Evolutionary conservation across 2,113 vertebrate species (phyloP).

Genomic region (Microcebus griseorufus): DNA sequence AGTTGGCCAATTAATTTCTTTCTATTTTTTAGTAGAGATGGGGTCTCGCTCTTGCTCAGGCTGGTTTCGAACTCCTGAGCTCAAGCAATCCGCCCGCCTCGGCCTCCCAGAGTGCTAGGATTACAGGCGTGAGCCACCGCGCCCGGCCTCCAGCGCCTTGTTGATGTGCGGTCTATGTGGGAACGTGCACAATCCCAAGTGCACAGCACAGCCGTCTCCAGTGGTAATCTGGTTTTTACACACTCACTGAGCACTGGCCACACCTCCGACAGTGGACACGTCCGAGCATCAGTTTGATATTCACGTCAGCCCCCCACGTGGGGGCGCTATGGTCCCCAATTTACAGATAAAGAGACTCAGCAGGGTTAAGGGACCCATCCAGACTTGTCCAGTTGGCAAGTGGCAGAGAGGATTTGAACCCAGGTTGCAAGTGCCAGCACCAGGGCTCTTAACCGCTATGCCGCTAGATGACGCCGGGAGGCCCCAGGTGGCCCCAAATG

Average conservation of each 20-base stretch:
- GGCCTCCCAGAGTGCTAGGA: no score
- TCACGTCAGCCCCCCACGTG: neutral
- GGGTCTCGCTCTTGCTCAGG: no score
- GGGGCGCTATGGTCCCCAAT: neutral
- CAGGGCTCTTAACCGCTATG: neutral
- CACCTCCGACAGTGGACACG: neutral
- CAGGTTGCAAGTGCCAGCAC: neutral
- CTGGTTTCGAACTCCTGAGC: no score
- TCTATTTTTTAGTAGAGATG: no score
- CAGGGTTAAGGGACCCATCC: neutral
- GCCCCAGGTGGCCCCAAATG: no score
- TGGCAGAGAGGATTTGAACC: neutral
- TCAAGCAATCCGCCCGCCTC: no score
- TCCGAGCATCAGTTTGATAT: constrained; percentile 65
- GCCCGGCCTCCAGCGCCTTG: neutral
- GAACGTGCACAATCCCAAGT: neutral
- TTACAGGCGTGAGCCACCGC: no score
- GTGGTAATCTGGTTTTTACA: neutral
- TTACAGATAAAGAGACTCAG: neutral
- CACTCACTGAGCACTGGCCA: neutral
- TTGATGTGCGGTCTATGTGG: fast-evolving
- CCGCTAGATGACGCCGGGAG: neutral
- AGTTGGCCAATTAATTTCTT: no score
- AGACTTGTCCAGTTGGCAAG: neutral
- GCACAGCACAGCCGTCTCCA: fast-evolving